Conservation (phyloP, 2,888 invertebrate species). For the Teleogryllus oceanicus region DNA sequence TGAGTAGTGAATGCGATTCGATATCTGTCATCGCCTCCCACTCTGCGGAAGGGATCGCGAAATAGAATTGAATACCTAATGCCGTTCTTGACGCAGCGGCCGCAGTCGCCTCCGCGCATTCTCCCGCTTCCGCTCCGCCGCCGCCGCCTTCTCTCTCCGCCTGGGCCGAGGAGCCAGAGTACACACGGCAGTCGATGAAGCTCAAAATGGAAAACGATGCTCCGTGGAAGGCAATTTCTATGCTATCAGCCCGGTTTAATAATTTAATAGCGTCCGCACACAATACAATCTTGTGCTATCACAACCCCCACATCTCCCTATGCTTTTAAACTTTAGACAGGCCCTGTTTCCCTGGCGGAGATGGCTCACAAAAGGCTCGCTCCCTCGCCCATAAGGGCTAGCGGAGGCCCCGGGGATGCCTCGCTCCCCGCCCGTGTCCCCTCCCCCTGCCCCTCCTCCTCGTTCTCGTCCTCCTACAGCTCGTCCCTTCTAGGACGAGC, state of each 20-base stretch:
- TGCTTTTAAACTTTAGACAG: constrained; percentile 21
- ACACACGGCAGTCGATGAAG: constrained; percentile 9
- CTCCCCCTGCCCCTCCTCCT: no score
- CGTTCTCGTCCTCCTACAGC: no score
- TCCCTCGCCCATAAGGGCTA: not conserved
- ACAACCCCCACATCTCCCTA: not conserved
- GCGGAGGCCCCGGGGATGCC: not conserved
- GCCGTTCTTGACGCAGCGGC: not conserved
- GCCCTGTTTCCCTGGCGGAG: constrained; percentile 10
- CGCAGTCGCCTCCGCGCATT: not conserved
- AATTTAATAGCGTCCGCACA: constrained; percentile 28
- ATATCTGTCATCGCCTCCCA: no score
- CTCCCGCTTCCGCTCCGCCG: not conserved
- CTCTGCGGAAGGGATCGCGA: no score
- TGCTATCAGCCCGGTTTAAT: constrained; percentile 24
- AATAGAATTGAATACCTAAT: not conserved
- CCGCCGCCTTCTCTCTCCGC: not conserved
- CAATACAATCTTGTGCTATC: constrained; percentile 19
- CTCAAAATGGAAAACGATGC: constrained; percentile 20
- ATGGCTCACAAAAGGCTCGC: constrained; percentile 6
- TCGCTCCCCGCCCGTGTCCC: no score
- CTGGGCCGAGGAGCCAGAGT: not conserved
- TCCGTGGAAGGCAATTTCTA: constrained; percentile 19
- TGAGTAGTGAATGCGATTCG: no score
- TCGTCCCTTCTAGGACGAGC: no score